Base-by-base conservation (phyloP, 37 sponge, comb jelly and placozoan species). In the Ianthella basta region DNA sequence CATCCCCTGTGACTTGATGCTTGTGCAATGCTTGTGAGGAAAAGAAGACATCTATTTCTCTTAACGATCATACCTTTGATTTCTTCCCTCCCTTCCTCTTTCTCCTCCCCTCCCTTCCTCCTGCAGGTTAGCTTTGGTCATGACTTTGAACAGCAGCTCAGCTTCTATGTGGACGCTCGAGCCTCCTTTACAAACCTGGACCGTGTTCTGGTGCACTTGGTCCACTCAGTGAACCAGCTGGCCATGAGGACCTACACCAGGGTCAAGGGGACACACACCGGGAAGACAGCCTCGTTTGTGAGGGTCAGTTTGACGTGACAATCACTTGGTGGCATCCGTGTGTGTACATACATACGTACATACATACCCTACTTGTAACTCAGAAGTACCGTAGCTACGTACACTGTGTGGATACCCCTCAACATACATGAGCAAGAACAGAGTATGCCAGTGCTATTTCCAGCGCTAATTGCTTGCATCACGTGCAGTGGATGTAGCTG, bases 101-200 rank as follows among this genome's bases (percentile, higher is more conserved):
- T 10, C 39, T 37, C 29, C 3, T 37, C 35, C 3, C 35, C 39
- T 23, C n/a, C n/a, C n/a, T 24, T 61, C 64, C 3, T 41, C 16
- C 35, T 72, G 34, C 69, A 92, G 90, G 86, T 97, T 15, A 59
- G 57, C 39, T 96, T 92, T 85, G 97, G 96, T 25, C 82, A 80
- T 44, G 95, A 97, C 81, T 95, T 99, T 93, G 99, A 99, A 85
- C 94, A 95, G 67, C 99, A 99, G 90, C 82, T 99, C 29, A 89
- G 88, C 56, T 97, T 99, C 91, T 99, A 85, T 44, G 97, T 99
- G 63, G 99, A 99, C 27, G 96, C 94, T 20, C 84, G 99, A 32
- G 91, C 92, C 8, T 61, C 82, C 39, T 99, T 97, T 87, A 83
- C 89, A 40, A 95, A 95, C 81, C 92, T 99, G 30, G 97, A 99